These are phyloP conservation scores for Pimephales promelas DNA, from an alignment of 2,113 vertebrate species.

Conservation along the genomic window DNA sequence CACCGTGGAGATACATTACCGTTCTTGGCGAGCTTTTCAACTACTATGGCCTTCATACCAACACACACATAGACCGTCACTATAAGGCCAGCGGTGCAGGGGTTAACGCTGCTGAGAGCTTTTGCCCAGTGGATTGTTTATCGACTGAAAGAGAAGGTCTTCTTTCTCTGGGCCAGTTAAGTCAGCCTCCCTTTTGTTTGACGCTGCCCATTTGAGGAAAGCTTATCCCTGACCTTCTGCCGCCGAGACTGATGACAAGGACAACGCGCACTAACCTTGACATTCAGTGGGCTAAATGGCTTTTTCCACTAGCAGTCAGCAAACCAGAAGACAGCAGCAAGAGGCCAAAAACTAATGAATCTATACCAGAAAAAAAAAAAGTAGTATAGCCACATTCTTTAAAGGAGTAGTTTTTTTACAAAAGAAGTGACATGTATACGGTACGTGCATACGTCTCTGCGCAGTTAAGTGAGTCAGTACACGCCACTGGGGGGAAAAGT, in stretches of 20 bases:
- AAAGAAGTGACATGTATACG: conserved; percentile 25
- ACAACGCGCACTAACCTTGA: conserved; percentile 90
- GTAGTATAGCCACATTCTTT: conserved; percentile 78
- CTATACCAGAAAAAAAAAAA: conserved; percentile 79
- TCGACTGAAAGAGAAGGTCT: conserved; percentile 72
- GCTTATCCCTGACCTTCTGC: conserved; percentile 92
- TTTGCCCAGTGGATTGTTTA: conserved; percentile 78
- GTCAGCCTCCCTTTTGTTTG: conserved; percentile 82
- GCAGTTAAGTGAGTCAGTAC: conserved; percentile 43
- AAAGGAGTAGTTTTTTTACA: conserved; percentile 65
- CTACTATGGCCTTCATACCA: neutral
- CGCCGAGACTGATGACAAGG: conserved; percentile 91
- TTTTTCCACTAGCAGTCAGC: conserved; percentile 88
- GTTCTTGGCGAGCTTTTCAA: neutral
- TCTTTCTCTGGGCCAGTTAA: conserved; percentile 80
- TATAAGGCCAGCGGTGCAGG: conserved; percentile 45
- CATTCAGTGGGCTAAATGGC: conserved; percentile 95
- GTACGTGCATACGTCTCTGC: conserved; percentile 21
- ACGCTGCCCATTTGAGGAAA: conserved; percentile 86
- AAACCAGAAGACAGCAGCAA: conserved; percentile 80
- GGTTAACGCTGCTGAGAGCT: conserved; percentile 57
- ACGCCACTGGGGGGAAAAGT: neutral
- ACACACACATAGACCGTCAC: conserved; percentile 21
- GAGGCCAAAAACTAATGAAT: conserved; percentile 82
- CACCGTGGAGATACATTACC: neutral